phyloP scores from a whole-genome alignment of 53 echinoderm and acorn worm genomes.

The Paelopatides confundens region DNA sequence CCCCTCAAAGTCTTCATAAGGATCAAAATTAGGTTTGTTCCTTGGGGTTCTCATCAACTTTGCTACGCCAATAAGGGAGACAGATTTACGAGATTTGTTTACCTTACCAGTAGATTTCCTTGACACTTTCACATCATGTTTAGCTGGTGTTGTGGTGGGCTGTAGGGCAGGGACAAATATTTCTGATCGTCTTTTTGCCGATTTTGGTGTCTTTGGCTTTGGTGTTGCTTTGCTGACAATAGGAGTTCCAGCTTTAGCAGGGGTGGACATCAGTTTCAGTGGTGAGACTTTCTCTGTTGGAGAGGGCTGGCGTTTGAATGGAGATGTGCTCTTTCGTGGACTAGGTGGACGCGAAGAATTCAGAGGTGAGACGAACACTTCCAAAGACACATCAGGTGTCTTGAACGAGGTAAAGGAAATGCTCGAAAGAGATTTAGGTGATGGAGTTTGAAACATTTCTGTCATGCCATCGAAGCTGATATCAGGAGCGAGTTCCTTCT shows the following conservation, averaged over 20 bases:
- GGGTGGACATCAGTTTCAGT: slow-evolving; percentile 62
- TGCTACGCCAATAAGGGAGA: slow-evolving; percentile 63
- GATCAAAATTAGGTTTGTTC: slow-evolving; percentile 64
- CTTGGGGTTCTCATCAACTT: slow-evolving; percentile 72
- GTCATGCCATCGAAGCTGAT: slow-evolving; percentile 82
- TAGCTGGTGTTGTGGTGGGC: slow-evolving; percentile 14
- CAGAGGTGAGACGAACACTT: slow-evolving; percentile 91
- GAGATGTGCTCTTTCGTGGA: slow-evolving; percentile 83
- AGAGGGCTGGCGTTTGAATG: slow-evolving; percentile 63
- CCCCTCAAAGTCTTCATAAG: slow-evolving; percentile 92
- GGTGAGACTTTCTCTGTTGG: slow-evolving; percentile 65
- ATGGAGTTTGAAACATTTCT: slow-evolving; percentile 81
- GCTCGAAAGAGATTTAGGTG: slow-evolving; percentile 58
- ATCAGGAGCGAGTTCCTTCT: slow-evolving; percentile 59
- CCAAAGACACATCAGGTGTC: slow-evolving; percentile 92
- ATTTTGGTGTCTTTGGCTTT: slow-evolving; percentile 56
- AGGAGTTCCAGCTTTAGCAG: slow-evolving; percentile 42
- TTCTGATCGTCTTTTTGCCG: slow-evolving; percentile 34
- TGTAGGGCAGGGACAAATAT: slow-evolving; percentile 54
- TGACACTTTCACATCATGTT: neutral
- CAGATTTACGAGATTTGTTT: slow-evolving; percentile 51
- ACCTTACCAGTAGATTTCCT: slow-evolving; percentile 42
- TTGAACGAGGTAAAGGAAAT: slow-evolving; percentile 51
- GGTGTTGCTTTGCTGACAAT: slow-evolving; percentile 50
- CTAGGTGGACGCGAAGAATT: slow-evolving; percentile 65